Conservation (phyloP, 1,140 invertebrate species). For the Lordiphosa collinella region DNA sequence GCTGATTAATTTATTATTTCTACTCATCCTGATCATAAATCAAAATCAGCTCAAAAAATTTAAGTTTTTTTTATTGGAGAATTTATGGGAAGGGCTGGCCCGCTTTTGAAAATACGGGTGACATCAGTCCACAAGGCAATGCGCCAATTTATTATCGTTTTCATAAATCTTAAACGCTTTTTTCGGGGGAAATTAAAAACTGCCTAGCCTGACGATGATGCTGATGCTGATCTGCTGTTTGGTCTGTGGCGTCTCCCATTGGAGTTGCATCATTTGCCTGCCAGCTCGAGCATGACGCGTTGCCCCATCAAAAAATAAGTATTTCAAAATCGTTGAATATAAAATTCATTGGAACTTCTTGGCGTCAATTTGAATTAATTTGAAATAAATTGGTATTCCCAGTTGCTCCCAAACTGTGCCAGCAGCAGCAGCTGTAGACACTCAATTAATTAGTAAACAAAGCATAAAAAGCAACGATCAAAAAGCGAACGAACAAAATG, state of each 20-base stretch:
- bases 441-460: slow-evolving; percentile 72
- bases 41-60: too few species aligned
- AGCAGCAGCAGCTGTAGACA: slow-evolving; percentile 9
- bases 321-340: slow-evolving; percentile 15
- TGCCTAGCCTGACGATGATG: slow-evolving; percentile 24
- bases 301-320: slow-evolving; percentile 9
- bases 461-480: slow-evolving; percentile 57
- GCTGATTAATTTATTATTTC: too few species aligned
- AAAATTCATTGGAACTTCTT: slow-evolving; percentile 22
- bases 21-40: too few species aligned
- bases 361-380: slow-evolving; percentile 44
- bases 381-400: neutral
- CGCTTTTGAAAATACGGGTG: slow-evolving; percentile 22
- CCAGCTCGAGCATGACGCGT: slow-evolving; percentile 36
- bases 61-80: neutral
- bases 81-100: slow-evolving; percentile 4
- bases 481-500: slow-evolving; percentile 55
- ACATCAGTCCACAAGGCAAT: slow-evolving; percentile 21
- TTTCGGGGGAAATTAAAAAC: slow-evolving; percentile 66
- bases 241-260: slow-evolving; percentile 10
- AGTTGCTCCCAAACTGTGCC: slow-evolving; percentile 31
- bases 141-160: slow-evolving; percentile 22
- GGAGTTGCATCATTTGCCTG: slow-evolving; percentile 35
- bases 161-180: slow-evolving; percentile 39
- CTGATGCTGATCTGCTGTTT: slow-evolving; percentile 3